Conservation (phyloP, 1,140 invertebrate genomes). For the Contarinia nasturtii region DNA sequence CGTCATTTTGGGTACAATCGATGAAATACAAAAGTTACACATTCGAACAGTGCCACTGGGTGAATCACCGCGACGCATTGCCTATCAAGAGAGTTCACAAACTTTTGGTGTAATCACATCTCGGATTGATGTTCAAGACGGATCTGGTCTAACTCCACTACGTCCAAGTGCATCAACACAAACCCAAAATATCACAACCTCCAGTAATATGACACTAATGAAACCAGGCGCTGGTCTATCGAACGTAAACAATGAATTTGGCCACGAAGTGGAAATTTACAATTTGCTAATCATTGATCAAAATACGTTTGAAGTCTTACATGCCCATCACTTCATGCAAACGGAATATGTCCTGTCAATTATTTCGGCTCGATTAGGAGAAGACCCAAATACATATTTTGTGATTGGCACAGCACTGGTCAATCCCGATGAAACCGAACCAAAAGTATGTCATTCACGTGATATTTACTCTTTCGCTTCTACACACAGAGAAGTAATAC, state of each 20-base stretch:
- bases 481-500: no score
- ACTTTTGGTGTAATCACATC: constrained; percentile 89
- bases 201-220: constrained; percentile 25
- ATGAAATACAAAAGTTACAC: constrained; percentile 96
- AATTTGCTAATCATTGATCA: constrained; percentile 89
- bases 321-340: constrained; percentile 76
- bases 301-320: constrained; percentile 87
- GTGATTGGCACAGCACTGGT: constrained; percentile 87
- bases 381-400: constrained; percentile 83
- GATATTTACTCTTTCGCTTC: no score
- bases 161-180: constrained; percentile 62
- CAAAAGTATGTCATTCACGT: constrained; percentile 32
- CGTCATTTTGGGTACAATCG: constrained; percentile 93
- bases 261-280: constrained; percentile 79
- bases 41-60: constrained; percentile 86
- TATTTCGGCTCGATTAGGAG: constrained; percentile 75
- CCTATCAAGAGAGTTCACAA: constrained; percentile 86
- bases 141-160: constrained; percentile 39
- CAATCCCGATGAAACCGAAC: constrained; percentile 86
- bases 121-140: constrained; percentile 68
- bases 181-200: constrained; percentile 32
- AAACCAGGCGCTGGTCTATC: constrained; percentile 23
- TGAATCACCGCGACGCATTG: constrained; percentile 83
- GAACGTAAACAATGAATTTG: constrained; percentile 34
- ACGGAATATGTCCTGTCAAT: constrained; percentile 79